A percentile compares a stretch with the other conserved stretches of the same genome.
phyloP scores from a whole-genome alignment of 2,113 vertebrate species.

The Chrysemys picta region DNA sequence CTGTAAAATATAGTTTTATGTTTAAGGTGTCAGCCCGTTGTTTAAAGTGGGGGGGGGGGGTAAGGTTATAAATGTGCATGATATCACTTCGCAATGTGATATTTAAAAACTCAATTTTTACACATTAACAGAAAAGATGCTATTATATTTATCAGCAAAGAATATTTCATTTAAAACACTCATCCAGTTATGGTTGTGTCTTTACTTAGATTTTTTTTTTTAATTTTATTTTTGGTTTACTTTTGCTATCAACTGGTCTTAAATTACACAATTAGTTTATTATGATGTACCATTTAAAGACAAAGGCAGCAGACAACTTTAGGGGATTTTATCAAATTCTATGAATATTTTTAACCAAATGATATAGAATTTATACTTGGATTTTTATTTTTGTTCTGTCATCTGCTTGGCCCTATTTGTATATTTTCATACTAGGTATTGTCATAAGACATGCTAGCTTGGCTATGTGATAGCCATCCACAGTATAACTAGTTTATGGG shows the following conservation, averaged over 20 bases:
- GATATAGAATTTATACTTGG: not conserved
- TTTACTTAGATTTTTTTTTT: not conserved
- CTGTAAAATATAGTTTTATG: conserved; percentile 60
- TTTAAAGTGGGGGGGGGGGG: conserved; percentile 38
- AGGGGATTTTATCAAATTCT: not conserved
- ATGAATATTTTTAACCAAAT: not conserved
- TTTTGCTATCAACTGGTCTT: too few relatives aligned
- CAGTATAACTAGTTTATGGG: not conserved
- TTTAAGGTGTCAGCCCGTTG: conserved; percentile 22
- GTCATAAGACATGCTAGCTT: not conserved
- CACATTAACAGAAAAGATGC: not conserved
- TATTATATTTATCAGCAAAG: not conserved
- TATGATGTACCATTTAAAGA: not conserved
- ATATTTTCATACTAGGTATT: not conserved
- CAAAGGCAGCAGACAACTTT: not conserved
- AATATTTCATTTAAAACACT: not conserved
- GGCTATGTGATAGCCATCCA: not conserved
- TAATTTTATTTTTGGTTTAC: too few relatives aligned
- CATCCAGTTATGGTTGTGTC: not conserved
- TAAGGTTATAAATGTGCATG: conserved; percentile 61
- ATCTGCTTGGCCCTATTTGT: not conserved
- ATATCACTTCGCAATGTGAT: not conserved
- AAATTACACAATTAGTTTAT: not conserved
- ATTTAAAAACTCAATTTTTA: conserved; percentile 43
- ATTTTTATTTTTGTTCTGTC: not conserved